Conservation (phyloP, 2,113 vertebrate genomes). For the Sebastes fasciatus region DNA sequence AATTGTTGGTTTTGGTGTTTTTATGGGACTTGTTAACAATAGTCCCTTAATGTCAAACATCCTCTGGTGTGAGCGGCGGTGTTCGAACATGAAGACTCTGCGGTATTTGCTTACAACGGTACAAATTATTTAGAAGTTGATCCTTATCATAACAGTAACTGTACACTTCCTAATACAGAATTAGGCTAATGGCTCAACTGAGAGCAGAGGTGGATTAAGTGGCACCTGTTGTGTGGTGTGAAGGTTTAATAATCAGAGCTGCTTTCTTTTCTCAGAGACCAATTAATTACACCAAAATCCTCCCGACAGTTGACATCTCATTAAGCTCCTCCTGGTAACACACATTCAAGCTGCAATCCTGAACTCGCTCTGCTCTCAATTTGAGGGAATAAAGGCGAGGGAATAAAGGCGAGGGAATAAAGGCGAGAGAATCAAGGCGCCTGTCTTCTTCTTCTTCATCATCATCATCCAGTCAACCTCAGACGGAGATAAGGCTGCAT, state of each 20-base stretch:
- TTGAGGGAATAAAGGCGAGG: neutral
- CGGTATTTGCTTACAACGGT: neutral
- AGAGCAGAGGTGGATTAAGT: constrained; percentile 30
- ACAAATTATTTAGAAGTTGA: constrained; percentile 29
- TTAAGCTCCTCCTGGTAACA: constrained; percentile 51
- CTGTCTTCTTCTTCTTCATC: constrained; percentile 4
- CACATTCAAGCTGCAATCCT: constrained; percentile 16
- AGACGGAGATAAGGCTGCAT: neutral
- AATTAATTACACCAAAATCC: constrained; percentile 50
- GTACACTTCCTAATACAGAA: constrained; percentile 9
- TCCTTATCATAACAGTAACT: neutral
- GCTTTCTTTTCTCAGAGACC: constrained; percentile 33
- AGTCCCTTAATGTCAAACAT: neutral
- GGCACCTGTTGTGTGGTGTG: constrained; percentile 17
- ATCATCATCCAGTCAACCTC: constrained; percentile 1
- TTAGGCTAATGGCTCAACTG: constrained; percentile 28
- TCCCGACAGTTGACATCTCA: constrained; percentile 52
- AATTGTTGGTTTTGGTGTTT: too few relatives aligned
- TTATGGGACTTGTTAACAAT: neutral
- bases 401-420: neutral
- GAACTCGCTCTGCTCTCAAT: constrained; percentile 33
- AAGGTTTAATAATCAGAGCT: constrained; percentile 32
- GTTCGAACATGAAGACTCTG: neutral
- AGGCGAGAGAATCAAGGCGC: constrained; percentile 3
- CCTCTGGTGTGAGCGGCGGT: neutral